Evolutionary conservation across 2,797 vertebrate species (phyloP), one percentile per base, ranked within the genome.

Genomic region (Melanitta fusca): DNA sequence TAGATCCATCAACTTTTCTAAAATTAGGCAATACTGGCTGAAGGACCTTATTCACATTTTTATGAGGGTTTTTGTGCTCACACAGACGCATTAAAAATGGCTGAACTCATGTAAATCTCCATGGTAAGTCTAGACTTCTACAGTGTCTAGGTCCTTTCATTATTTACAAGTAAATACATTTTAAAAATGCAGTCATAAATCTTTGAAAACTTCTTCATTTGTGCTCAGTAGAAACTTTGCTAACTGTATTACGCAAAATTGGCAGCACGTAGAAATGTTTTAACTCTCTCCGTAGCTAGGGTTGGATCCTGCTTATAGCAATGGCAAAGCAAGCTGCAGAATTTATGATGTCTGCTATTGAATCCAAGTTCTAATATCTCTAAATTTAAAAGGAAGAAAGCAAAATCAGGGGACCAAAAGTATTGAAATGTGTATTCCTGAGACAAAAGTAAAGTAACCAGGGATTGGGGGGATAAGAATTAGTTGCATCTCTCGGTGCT

Each of bases 111-210:
- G 96, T 96, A 94, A 95, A 96, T 96, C 95, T 96, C 80, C 18
- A 47, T 82, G 47, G 66, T 90, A 91, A 93, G 91, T 91, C 90
- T 94, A 72, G 86, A 87, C 86, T 96, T 92, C 80, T 85, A 95
- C 88, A 61, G 88, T 95, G 88, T 96, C 90, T 89, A 75, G 91
- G 88, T 93, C 93, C 88, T 97, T 97, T 93, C 90, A 96, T 97
- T 97, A 96, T 97, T 97, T 97, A 96, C 92, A 96, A 97, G 94
- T 96, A 96, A 96, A 97, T 96, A 96, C 93, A 91, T 80, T 91
- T 93, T 95, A 96, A 95, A 94, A 97, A 97, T 89, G 93, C 78
- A 72, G 85, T 96, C 93, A 96, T 96, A 93, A 96, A 97, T 96
- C 93, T 96, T 96, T 96, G 93, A 97, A 80, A 94, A 66, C 25